Evolutionary conservation across 2,888 invertebrate genomes (phyloP).

Genomic region (Nephrotoma appendiculata): DNA sequence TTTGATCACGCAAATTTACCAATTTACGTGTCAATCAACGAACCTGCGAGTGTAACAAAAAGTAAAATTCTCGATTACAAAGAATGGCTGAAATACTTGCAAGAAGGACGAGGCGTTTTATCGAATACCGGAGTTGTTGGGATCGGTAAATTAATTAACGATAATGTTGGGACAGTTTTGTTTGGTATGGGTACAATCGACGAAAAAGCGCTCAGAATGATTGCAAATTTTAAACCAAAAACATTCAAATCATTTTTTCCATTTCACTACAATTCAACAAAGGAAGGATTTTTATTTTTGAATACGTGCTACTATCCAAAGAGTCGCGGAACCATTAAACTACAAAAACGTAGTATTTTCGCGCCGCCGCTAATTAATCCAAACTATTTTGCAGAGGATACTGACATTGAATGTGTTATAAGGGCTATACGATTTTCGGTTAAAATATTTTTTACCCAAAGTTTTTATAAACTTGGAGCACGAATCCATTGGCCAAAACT

Average conservation of each 20-base stretch:
- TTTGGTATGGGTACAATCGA: conserved; percentile 56
- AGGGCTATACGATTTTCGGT: conserved; percentile 45
- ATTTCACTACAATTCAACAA: conserved; percentile 42
- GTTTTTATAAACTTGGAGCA: conserved; percentile 46
- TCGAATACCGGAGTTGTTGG: conserved; percentile 47
- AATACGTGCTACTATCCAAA: conserved; percentile 52
- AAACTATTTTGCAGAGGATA: conserved; percentile 47
- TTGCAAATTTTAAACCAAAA: conserved; percentile 49
- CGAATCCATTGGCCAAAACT: conserved; percentile 49
- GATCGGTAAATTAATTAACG: conserved; percentile 32
- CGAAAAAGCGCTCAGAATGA: conserved; percentile 43
- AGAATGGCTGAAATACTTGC: conserved; percentile 40
- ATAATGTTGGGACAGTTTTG: conserved; percentile 40
- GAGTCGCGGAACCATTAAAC: conserved; percentile 50
- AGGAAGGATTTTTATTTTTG: conserved; percentile 55
- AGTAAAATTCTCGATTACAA: conserved; percentile 39
- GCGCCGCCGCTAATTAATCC: conserved; percentile 56
- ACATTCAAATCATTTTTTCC: conserved; percentile 53
- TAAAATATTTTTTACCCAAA: conserved; percentile 35
- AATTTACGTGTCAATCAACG: conserved; percentile 45
- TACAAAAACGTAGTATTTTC: conserved; percentile 40
- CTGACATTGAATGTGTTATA: conserved; percentile 49
- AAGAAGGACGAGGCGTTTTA: conserved; percentile 32
- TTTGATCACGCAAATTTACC: conserved; percentile 69
- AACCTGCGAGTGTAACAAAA: conserved; percentile 42